Conservation (phyloP, 1,140 invertebrate genomes). For the Condylostylus longicornis region DNA sequence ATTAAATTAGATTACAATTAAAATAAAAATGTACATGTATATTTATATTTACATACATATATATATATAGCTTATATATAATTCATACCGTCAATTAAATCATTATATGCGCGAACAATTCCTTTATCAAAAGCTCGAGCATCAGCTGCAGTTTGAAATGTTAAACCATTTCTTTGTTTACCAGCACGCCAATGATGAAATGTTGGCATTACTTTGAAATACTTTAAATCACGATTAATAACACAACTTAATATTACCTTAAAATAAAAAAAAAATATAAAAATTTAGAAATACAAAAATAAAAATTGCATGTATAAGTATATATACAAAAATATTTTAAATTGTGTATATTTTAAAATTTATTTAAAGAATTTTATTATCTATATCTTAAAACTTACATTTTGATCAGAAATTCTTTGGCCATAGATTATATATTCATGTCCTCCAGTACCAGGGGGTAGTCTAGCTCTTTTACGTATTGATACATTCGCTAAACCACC, state of each 20-base stretch:
- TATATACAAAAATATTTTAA: neutral
- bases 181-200: constrained; percentile 96
- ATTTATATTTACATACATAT: neutral
- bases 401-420: constrained; percentile 78
- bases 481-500: constrained; percentile 86
- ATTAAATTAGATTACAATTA: neutral
- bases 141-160: constrained; percentile 87
- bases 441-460: constrained; percentile 30
- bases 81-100: constrained; percentile 72
- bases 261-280: constrained; percentile 5
- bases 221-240: constrained; percentile 90
- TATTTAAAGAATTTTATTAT: neutral
- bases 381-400: constrained; percentile 41
- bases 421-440: constrained; percentile 84
- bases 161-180: constrained; percentile 86
- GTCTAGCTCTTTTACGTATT: constrained; percentile 53
- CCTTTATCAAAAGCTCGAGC: constrained; percentile 88
- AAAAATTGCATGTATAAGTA: neutral
- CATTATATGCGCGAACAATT: constrained; percentile 74
- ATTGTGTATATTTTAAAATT: neutral
- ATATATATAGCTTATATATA: neutral
- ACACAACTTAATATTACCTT: constrained; percentile 87
- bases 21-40: neutral
- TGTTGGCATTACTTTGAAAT: constrained; percentile 95
- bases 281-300: neutral